Conservation (phyloP, 2,113 vertebrate genomes). For the Edolisoma coerulescens region DNA sequence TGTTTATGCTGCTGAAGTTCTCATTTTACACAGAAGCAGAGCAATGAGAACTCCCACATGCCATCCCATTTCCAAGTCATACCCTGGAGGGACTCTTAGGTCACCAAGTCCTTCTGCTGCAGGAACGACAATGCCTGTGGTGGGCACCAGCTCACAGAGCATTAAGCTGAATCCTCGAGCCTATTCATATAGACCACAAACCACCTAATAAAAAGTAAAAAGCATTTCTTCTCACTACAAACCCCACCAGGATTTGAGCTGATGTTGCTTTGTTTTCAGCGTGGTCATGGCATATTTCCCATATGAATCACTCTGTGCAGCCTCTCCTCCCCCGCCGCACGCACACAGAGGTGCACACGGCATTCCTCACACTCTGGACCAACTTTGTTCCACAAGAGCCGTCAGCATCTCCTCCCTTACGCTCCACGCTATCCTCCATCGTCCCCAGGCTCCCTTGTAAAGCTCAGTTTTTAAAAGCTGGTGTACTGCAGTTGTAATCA, state of each 20-base stretch:
- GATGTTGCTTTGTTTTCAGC: background rate
- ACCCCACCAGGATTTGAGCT: background rate
- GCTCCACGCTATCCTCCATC: accelerated
- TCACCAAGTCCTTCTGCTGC: background rate
- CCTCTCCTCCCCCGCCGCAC: background rate
- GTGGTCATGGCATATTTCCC: background rate
- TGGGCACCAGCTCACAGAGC: background rate
- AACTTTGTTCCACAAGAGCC: background rate
- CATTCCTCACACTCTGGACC: background rate
- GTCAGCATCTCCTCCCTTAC: background rate
- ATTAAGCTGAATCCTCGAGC: background rate
- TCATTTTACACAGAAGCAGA: background rate
- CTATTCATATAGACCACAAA: background rate
- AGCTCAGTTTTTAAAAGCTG: background rate
- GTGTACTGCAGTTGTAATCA: background rate
- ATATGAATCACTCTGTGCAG: background rate
- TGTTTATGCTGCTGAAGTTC: background rate
- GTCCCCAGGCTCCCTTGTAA: background rate
- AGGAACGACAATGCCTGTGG: background rate
- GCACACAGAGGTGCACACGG: background rate
- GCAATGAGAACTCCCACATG: background rate
- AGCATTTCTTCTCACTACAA: background rate
- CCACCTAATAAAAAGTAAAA: background rate
- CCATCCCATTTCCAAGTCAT: background rate
- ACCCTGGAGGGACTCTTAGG: background rate